Evolutionary conservation across 2,888 invertebrate genomes (phyloP), one percentile per base, ranked within the genome.

Genomic region (Mimachlamys varia): DNA sequence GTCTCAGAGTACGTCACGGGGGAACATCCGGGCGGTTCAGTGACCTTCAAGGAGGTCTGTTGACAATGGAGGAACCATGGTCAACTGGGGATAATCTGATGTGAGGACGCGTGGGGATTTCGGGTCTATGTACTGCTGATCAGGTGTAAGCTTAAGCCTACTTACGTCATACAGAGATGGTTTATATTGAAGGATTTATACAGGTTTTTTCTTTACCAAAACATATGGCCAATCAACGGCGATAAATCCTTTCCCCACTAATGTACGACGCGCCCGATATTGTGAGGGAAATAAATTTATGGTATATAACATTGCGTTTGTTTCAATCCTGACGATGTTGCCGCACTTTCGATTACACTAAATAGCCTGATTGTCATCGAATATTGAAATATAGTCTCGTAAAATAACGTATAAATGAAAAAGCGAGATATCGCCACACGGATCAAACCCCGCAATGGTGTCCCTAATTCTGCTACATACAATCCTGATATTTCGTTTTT

Each of bases 391-490:
- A 76, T 15, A 76, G 76, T 76, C 33, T 76, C 33, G 76, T 62
- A 33, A 76, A 76, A 76, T 76, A 33, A 33, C 27, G 76, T 12
- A 27, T 76, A 76, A 33, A 76, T 76, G 76, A 76, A 76, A 76
- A 76, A 76, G 76, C 76, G 76, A 10, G 27, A 33, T 76, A 33
- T 33, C 27, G 17, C 76, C 33, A 33, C 76, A 76, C 1, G 27
- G 76, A 76, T 33, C 76, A 2, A 76, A 33, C 76, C 33, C 27
- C 27, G 33, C 27, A 13, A 22, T 33, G 76, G 76, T 76, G 76
- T 76, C 17, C 76, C 33, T 33, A 76, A 76, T 76, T 76, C 76
- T 76, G 27, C 27, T 27, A 76, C 76, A 76, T 76, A 76, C 76
- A 27, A 33, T 76, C 12, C 33, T 22, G 33, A 76, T 76, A 76